Conservation (phyloP, 2,888 invertebrate species). For the Aphodius sticticus region DNA sequence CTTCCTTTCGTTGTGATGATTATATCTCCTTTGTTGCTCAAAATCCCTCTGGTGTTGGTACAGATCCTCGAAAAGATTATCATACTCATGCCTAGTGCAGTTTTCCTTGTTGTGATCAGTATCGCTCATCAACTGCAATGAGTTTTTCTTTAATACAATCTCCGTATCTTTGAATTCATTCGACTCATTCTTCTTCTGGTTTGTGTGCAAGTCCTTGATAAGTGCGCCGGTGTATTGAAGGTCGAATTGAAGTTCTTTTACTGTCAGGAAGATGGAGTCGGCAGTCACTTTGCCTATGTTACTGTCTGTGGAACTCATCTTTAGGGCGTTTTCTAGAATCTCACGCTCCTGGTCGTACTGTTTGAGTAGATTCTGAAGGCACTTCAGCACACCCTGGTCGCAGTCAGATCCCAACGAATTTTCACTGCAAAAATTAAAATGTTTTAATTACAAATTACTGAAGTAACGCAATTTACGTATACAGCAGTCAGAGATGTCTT, state of each 20-base stretch:
- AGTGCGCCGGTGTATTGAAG: slow-evolving; percentile 39
- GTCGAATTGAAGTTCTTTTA: slow-evolving; percentile 37
- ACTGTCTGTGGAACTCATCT: background rate
- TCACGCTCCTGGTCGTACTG: slow-evolving; percentile 41
- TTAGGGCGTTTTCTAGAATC: slow-evolving; percentile 36
- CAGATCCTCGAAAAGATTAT: too few species aligned
- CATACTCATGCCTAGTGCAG: too few species aligned
- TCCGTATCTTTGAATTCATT: slow-evolving; percentile 45
- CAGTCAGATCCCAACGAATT: slow-evolving; percentile 35
- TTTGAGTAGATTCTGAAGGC: slow-evolving; percentile 37
- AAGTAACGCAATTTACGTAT: background rate
- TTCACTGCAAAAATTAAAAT: slow-evolving; percentile 38
- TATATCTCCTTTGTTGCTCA: too few species aligned
- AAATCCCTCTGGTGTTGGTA: too few species aligned
- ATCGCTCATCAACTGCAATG: background rate
- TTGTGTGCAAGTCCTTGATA: slow-evolving; percentile 38
- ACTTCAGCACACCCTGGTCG: slow-evolving; percentile 33
- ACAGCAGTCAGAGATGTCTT: background rate
- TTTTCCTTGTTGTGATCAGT: too few species aligned
- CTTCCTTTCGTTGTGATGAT: too few species aligned
- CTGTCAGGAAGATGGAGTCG: slow-evolving; percentile 31
- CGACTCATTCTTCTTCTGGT: slow-evolving; percentile 28
- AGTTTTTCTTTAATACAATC: slow-evolving; percentile 27
- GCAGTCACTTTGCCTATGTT: slow-evolving; percentile 30
- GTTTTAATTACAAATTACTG: slow-evolving; percentile 4